phyloP scores from a whole-genome alignment of 2,113 vertebrate genomes.

The Petroica traversi region DNA sequence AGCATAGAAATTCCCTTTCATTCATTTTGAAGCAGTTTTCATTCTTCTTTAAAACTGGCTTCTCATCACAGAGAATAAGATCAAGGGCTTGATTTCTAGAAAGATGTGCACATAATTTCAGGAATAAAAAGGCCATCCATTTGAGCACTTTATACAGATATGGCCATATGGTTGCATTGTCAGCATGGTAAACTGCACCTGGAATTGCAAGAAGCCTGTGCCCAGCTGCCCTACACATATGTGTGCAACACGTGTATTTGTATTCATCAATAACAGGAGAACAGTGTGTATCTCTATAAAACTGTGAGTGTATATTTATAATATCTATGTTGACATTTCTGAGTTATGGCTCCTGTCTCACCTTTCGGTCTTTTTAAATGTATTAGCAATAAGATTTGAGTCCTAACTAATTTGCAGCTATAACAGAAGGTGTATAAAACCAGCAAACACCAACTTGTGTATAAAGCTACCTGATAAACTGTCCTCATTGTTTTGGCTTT shows the following conservation, averaged over 20 bases:
- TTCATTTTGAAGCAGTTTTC: not conserved
- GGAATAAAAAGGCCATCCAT: not conserved
- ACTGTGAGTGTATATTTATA: not conserved
- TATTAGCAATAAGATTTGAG: not conserved
- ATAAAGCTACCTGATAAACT: not conserved
- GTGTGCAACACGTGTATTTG: not conserved
- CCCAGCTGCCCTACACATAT: accelerated
- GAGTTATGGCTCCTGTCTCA: not conserved
- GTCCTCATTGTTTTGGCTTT: not conserved
- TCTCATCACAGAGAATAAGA: not conserved
- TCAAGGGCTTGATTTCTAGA: not conserved
- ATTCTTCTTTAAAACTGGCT: not conserved
- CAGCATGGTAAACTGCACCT: not conserved
- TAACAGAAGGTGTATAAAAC: not conserved
- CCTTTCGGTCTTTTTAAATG: not conserved
- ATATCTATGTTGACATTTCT: not conserved
- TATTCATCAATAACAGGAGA: not conserved
- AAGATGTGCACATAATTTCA: not conserved
- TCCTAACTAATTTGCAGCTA: not conserved
- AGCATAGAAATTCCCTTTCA: not conserved
- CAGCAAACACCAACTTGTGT: not conserved
- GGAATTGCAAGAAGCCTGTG: not conserved
- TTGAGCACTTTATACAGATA: not conserved
- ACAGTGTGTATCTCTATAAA: not conserved
- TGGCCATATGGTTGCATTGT: not conserved